Percentiles rank a stretch among this genome's conserved stretches.
Conservation (phyloP, 2,888 invertebrate genomes). For the Stenurella melanura region DNA sequence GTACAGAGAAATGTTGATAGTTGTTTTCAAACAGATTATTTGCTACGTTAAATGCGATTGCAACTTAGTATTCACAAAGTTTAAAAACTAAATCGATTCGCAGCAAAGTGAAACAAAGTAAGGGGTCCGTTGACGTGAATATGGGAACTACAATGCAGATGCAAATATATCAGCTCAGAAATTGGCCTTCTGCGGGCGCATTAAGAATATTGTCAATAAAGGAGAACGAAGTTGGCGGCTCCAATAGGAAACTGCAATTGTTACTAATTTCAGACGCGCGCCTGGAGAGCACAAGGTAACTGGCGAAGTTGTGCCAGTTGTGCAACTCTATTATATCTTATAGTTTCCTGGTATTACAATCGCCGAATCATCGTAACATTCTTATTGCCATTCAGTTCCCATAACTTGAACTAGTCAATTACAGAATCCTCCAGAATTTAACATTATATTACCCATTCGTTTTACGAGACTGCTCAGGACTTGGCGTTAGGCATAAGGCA, state of each 20-base stretch:
- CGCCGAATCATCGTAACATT: slow-evolving; percentile 17
- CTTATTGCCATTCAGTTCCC: slow-evolving; percentile 21
- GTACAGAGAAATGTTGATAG: slow-evolving; percentile 31
- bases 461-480: background rate
- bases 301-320: slow-evolving; percentile 32
- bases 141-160: slow-evolving; percentile 47
- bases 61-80: slow-evolving; percentile 36
- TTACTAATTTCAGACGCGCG: slow-evolving; percentile 44
- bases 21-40: slow-evolving; percentile 18
- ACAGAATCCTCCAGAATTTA: slow-evolving; percentile 5
- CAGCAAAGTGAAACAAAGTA: slow-evolving; percentile 31
- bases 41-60: slow-evolving; percentile 9
- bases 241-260: slow-evolving; percentile 41
- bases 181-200: slow-evolving; percentile 56
- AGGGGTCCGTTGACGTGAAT: background rate
- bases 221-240: slow-evolving; percentile 41
- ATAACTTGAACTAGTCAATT: slow-evolving; percentile 24
- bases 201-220: slow-evolving; percentile 56
- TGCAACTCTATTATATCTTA: slow-evolving; percentile 37
- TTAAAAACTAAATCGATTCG: slow-evolving; percentile 21
- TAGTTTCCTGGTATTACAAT: slow-evolving; percentile 27
- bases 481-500: background rate
- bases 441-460: background rate
- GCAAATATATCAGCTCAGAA: slow-evolving; percentile 53
- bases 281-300: slow-evolving; percentile 24